Evolutionary conservation across 2,888 invertebrate genomes (phyloP).

Genomic region (Chymomyza fuscimana): DNA sequence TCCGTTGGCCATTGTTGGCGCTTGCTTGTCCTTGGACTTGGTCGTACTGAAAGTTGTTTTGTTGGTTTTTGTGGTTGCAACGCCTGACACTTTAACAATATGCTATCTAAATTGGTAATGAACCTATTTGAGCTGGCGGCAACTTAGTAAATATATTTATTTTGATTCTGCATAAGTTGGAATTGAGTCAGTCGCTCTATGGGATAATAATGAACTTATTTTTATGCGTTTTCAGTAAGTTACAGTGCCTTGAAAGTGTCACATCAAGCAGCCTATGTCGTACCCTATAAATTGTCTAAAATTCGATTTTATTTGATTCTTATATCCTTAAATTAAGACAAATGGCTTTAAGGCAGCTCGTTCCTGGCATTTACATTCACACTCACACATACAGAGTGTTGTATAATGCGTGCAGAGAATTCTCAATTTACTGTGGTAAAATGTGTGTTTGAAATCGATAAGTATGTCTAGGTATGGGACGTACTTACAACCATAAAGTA

Average conservation of each 20-base stretch:
- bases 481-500: neutral
- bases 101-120: neutral
- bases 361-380: neutral
- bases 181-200: neutral
- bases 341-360: neutral
- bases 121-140: neutral
- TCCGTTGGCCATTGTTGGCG: neutral
- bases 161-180: neutral
- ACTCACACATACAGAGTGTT: neutral
- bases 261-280: neutral
- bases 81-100: neutral
- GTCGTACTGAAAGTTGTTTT: neutral
- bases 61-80: neutral
- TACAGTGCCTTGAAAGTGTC: neutral
- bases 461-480: neutral
- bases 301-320: neutral
- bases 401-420: neutral
- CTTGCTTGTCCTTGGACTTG: neutral
- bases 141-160: neutral
- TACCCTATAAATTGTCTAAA: neutral
- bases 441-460: neutral
- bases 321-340: neutral
- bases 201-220: neutral
- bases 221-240: neutral
- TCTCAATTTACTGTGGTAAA: neutral